These are phyloP conservation scores for Plecturocebus donacophilus DNA, from an alignment of 2,113 vertebrate genomes.

Conservation along the genomic window DNA sequence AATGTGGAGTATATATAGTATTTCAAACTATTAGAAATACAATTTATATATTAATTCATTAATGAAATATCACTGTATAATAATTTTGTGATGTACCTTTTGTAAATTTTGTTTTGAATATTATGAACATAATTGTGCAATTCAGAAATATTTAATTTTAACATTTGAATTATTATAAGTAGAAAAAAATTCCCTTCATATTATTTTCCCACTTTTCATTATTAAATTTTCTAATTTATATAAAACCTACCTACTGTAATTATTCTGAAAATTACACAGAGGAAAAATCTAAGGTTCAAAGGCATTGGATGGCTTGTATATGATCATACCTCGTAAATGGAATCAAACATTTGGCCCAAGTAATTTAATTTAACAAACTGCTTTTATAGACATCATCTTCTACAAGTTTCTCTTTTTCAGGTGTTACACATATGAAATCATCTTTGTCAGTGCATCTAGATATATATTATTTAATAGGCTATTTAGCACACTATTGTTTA, in stretches of 20 bases:
- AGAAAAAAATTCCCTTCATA: background rate
- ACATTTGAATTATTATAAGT: background rate
- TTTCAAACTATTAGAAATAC: background rate
- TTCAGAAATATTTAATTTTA: background rate
- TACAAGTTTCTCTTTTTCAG: background rate
- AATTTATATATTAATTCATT: background rate
- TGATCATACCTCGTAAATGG: background rate
- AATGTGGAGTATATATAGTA: background rate
- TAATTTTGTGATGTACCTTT: background rate
- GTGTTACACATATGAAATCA: background rate
- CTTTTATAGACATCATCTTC: background rate
- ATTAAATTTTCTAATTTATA: background rate
- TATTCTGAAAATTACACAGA: background rate
- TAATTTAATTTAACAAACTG: background rate
- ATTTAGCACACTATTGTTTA: background rate
- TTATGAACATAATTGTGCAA: background rate
- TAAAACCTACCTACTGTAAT: background rate
- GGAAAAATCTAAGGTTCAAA: background rate
- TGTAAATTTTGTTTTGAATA: background rate
- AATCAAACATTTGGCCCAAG: background rate
- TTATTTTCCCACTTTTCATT: background rate
- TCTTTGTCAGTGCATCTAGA: background rate
- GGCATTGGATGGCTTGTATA: background rate
- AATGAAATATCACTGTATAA: background rate
- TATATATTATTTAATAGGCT: background rate